These are phyloP conservation scores for Oreotrochilus melanogaster DNA, from an alignment of 2,113 vertebrate genomes.

Conservation along the genomic window DNA sequence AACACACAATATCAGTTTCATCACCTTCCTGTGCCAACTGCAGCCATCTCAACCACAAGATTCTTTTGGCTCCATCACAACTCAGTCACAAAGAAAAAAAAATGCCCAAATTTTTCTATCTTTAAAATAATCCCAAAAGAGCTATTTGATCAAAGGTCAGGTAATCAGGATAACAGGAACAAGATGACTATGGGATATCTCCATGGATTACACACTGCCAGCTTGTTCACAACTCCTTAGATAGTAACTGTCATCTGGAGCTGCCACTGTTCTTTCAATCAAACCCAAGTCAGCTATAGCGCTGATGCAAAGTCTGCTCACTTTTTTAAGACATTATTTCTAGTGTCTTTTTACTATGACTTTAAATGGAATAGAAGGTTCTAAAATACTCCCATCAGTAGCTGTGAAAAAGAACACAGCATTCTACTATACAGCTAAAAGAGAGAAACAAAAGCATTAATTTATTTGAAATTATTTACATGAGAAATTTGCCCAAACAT, in stretches of 20 bases:
- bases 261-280: not conserved
- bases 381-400: not conserved
- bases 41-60: not conserved
- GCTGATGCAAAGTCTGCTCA: not conserved
- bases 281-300: not conserved
- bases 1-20: not conserved
- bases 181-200: not conserved
- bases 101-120: not conserved
- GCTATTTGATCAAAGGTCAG: not conserved
- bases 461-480: not conserved
- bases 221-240: not conserved
- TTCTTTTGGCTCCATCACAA: not conserved
- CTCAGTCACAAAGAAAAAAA: not conserved
- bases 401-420: not conserved
- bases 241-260: not conserved
- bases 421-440: not conserved
- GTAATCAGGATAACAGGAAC: not conserved
- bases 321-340: not conserved
- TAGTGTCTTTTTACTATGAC: slow-evolving; percentile 5
- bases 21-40: not conserved
- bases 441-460: not conserved
- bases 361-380: not conserved
- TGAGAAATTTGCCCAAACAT: not conserved
- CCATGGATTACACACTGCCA: not conserved
- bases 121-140: not conserved